Percentiles rank a stretch among this genome's conserved stretches.
These are phyloP conservation scores for Apodemia hepburni DNA, from an alignment of 2,888 invertebrate genomes.

Conservation along the genomic window DNA sequence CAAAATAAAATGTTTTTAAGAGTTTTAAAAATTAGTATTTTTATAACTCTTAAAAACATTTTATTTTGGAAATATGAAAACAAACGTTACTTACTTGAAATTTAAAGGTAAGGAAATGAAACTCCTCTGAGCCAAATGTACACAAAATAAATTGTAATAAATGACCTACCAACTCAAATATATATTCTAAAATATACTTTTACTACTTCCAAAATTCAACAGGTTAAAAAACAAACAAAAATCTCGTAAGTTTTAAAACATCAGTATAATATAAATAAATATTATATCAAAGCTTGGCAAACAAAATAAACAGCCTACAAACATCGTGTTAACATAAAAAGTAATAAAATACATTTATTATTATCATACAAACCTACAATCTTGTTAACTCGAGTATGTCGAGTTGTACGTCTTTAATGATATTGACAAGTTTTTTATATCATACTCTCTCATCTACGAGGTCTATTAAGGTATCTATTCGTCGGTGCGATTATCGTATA, in stretches of 20 bases:
- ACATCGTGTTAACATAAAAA: constrained; percentile 31
- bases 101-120: no score
- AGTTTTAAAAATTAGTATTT: no score
- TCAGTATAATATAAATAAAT: constrained; percentile 5
- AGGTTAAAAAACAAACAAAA: background rate
- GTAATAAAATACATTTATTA: constrained; percentile 65
- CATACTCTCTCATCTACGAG: constrained; percentile 52
- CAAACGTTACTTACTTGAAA: no score
- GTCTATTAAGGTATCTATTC: constrained; percentile 39
- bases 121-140: no score
- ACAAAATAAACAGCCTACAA: constrained; percentile 3
- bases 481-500: constrained; percentile 52
- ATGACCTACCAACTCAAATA: no score
- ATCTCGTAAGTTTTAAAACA: background rate
- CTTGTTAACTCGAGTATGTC: constrained; percentile 47
- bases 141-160: no score
- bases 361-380: constrained; percentile 55
- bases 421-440: constrained; percentile 69
- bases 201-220: no score
- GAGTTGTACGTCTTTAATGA: constrained; percentile 38
- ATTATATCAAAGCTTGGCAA: background rate
- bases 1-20: no score
- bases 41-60: no score
- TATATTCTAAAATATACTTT: no score
- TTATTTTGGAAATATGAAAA: no score